A percentile compares a stretch with the other conserved stretches of the same genome.
Conservation (phyloP, 2,797 vertebrate genomes). For the Pantherophis vulpinus region DNA sequence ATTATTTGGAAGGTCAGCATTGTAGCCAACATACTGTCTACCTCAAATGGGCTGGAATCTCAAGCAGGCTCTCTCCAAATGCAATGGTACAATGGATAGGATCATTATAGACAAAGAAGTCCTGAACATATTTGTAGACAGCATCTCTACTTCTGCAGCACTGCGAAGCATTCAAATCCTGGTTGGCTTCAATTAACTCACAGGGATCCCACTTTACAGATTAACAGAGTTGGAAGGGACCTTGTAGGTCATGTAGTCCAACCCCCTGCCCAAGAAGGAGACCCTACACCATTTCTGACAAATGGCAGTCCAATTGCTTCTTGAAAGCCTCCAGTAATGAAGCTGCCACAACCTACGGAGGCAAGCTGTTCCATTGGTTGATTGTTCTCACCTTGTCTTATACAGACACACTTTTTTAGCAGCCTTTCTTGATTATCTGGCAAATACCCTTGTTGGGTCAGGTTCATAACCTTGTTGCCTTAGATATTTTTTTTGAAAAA, state of each 20-base stretch:
- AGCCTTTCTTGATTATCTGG: background rate
- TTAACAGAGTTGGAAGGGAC: no score
- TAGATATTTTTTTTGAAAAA: background rate
- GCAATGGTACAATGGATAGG: background rate
- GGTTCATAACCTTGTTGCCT: background rate
- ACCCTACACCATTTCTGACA: no score
- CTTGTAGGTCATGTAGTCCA: no score
- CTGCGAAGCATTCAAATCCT: background rate
- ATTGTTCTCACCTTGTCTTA: background rate
- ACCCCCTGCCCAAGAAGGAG: no score
- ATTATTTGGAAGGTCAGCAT: background rate
- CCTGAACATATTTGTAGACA: background rate
- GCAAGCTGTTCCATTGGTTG: no score
- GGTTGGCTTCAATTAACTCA: background rate
- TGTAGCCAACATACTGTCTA: background rate
- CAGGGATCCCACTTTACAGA: no score
- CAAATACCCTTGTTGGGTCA: background rate
- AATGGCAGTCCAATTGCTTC: no score
- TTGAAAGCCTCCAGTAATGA: no score
- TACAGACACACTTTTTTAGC: background rate
- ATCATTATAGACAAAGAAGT: background rate
- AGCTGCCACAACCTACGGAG: no score
- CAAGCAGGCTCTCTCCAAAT: background rate
- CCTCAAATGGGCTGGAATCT: background rate
- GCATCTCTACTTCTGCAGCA: background rate